Evolutionary conservation across 2,797 vertebrate genomes (phyloP), one percentile per base, ranked within the genome.

Genomic region (Sebastes miniatus): DNA sequence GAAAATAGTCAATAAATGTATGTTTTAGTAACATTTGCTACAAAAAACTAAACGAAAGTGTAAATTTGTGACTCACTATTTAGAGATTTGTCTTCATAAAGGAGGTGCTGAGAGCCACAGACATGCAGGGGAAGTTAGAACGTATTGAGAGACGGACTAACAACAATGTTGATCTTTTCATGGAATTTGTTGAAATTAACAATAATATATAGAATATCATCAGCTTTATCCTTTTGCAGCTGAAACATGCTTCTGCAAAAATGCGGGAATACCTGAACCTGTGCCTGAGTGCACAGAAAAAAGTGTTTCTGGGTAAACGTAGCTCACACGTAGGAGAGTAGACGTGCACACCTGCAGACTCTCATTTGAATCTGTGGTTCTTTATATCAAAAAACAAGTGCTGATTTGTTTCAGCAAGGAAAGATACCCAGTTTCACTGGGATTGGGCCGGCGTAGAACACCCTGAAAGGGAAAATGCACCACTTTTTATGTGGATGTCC

Each of bases 201-300:
- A 54, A 24, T 14, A 29, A 67, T 62, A 11, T 13, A 9, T 13
- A 75, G 18, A 79, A 50, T 31, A 62, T 67, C 52, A 71, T 69
- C 39, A 50, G 18, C 54, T 39, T 56, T 24, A 6, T 54, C 7
- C 9, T 3, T 32, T 63, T 54, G 27, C 72, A 67, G 57, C 67
- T 61, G 62, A 85, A 87, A 66, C 67, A 71, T 79, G 69, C 34
- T 76, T 86, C 74, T 80, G 58, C 62, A 77, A 71, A 76, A 84
- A 52, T 27, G 34, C 3, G 2, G 31, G 31, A 65, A 4, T 16
- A 4, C 13, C 16, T 81, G 64, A 59, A 3, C 10, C 16, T 81
- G 64, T 71, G 22, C n/a, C 6, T 22, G 18, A 59, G 22, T 6
- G 43, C n/a, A 56, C 12, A 54, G 10, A 27, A 9, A 5, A 34